phyloP scores from a whole-genome alignment of 2,113 vertebrate genomes.

The Catharus minimus region DNA sequence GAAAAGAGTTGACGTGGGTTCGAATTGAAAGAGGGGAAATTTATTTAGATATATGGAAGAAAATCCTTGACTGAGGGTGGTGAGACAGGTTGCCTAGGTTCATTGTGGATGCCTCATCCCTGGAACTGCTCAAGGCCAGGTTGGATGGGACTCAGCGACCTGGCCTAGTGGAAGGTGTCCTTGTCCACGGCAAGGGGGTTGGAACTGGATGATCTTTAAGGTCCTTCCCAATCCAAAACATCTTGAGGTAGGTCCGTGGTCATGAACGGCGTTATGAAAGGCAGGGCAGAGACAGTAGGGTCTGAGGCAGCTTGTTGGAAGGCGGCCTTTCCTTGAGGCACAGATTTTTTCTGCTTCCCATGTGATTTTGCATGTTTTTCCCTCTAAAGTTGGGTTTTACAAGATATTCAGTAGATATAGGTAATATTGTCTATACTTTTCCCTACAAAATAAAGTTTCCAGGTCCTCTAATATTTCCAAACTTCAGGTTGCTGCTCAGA shows the following conservation, averaged over 20 bases:
- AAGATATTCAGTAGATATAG: neutral
- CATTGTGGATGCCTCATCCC: neutral
- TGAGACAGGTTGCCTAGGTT: neutral
- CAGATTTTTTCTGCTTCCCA: rapidly evolving
- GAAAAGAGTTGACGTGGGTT: neutral
- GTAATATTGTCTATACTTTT: neutral
- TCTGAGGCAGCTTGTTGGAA: neutral
- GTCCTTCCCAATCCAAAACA: neutral
- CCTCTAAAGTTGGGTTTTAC: neutral
- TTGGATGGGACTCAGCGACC: no score
- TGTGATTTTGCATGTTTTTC: neutral
- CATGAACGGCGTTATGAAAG: neutral
- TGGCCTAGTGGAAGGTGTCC: neutral
- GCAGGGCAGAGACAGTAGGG: neutral
- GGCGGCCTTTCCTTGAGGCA: neutral
- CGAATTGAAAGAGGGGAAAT: neutral
- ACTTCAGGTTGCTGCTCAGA: neutral
- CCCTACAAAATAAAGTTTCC: neutral
- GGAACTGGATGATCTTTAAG: no score
- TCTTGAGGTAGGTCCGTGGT: neutral
- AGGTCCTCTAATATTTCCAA: neutral
- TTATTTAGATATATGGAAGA: no score
- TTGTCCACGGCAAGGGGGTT: neutral
- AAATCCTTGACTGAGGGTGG: neutral
- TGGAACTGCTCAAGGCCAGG: no score